phyloP scores from a whole-genome alignment of 2,888 invertebrate genomes.

The Neoitamus cyanurus region DNA sequence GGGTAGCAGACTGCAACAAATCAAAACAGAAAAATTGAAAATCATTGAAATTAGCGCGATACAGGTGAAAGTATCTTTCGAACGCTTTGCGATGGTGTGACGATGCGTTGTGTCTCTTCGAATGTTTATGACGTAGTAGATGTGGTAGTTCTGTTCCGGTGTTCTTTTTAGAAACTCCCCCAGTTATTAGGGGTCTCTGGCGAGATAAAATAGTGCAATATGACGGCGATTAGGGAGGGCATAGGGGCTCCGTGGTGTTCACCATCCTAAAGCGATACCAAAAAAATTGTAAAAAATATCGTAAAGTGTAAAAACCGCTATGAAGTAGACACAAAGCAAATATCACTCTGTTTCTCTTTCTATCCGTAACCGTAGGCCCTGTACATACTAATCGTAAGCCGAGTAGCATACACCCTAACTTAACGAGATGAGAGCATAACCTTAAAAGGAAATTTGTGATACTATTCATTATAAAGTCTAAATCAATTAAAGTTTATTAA shows the following conservation, averaged over 20 bases:
- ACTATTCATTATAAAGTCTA: conserved; percentile 50
- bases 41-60: neutral
- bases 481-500: conserved; percentile 44
- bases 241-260: neutral
- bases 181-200: neutral
- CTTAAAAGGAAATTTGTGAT: conserved; percentile 52
- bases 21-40: neutral
- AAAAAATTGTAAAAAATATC: conserved; percentile 23
- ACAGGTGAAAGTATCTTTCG: neutral
- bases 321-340: conserved; percentile 11
- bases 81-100: conserved; percentile 5
- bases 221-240: neutral
- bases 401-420: conserved; percentile 12
- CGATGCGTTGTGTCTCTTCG: conserved; percentile 2
- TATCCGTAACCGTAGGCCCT: conserved; percentile 4
- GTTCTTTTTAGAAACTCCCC: neutral
- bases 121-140: neutral
- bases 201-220: conserved; percentile 23
- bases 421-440: conserved; percentile 44
- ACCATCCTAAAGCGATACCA: conserved; percentile 41
- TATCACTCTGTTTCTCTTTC: conserved; percentile 43
- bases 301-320: conserved; percentile 3
- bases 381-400: conserved; percentile 28
- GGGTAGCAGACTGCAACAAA: neutral
- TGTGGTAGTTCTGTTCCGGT: neutral